Percentiles rank a stretch among this genome's conserved stretches.
phyloP scores from a whole-genome alignment of 1,140 invertebrate species.

The Andrena cerasifolii region DNA sequence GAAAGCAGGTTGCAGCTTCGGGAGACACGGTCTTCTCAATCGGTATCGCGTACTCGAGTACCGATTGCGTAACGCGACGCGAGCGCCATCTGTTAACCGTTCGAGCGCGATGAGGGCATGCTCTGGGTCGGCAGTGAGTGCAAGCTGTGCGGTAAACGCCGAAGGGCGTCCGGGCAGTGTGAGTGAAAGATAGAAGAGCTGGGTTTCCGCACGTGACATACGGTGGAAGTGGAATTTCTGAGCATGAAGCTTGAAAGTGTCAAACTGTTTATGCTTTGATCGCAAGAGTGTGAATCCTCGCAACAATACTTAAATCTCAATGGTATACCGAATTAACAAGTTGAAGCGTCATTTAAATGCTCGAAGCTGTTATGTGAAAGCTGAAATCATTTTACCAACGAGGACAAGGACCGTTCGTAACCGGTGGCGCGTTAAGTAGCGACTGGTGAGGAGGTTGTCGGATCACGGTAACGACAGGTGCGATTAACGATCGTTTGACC shows the following conservation, averaged over 20 bases:
- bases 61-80: neutral
- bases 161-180: no score
- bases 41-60: neutral
- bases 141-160: no score
- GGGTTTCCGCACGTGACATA: neutral
- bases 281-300: no score
- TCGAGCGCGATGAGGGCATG: no score
- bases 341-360: no score
- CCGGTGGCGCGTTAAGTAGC: neutral
- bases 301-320: no score
- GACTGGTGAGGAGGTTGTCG: neutral
- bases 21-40: neutral
- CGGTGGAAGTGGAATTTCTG: neutral
- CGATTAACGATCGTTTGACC: slow-evolving; percentile 77
- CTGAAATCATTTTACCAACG: neutral
- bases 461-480: slow-evolving; percentile 74
- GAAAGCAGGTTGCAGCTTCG: neutral
- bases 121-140: no score
- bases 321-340: no score
- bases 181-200: no score
- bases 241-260: neutral
- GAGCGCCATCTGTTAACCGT: slow-evolving; percentile 14
- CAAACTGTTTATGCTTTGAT: no score
- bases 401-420: neutral
- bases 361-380: no score